Base-by-base conservation (phyloP, 2,888 invertebrate genomes). In the Formica aserva region DNA sequence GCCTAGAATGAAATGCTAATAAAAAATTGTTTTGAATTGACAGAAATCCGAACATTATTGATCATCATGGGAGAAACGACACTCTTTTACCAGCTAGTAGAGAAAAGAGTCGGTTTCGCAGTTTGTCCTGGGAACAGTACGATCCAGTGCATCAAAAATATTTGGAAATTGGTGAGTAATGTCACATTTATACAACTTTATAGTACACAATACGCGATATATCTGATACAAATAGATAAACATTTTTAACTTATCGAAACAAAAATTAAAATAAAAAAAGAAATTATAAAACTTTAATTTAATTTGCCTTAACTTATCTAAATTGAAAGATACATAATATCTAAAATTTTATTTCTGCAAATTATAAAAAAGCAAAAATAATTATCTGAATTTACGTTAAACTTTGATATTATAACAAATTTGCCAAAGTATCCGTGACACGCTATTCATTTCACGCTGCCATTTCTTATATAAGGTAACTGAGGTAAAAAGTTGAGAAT, bases 131-230 rank as follows among this genome's bases (percentile, higher is more conserved):
- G 99, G 98, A 98, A 91, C 97, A 98, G 93, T 99, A 98, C 95
- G 98, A 98, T 94, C 97, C 98, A 1, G 97, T 98, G 86, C 98
- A 98, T 95, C 98, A 98, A 94, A 98, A 98, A 94, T 99, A 98
- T 95, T 96, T 99, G 93, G 98, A 98, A 96, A 98, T 98, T 94
- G 97, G 98, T 98, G 95, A 97, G 97, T 94, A 80, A 60, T 22
- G 48, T 38, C 55, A 52, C 8, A 35, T 3, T 26, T 22, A 35
- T 41, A 9, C 26, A 48, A 15, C 1, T 29, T 32, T 4, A 4
- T 41, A 9, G 0, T 2, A 22, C 6, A 18, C n/a, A 32, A 57
- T 77, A 45, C 11, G 6, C 13, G 2, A 55, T 3, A 57, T 35
- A 35, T 57, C 29, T 41, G 22, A 71, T 57, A 45, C 11, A 13